Evolutionary conservation across 2,113 vertebrate genomes (phyloP).

Genomic region (Rhinoderma darwinii): DNA sequence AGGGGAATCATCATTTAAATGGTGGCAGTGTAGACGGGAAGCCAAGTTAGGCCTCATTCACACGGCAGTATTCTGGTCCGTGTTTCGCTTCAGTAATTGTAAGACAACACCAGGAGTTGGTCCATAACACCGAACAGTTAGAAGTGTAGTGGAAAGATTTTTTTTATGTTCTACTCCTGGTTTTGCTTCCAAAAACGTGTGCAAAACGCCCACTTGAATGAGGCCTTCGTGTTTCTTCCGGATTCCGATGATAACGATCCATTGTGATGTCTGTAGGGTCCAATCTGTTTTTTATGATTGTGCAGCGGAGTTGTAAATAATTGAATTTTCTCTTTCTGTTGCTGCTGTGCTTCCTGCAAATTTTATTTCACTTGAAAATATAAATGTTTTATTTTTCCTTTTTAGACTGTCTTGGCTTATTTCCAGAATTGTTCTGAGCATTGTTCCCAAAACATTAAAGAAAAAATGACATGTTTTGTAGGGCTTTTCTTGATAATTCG

Average conservation of each 20-base stretch:
- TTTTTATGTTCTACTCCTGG: no score
- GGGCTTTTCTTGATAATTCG: background rate
- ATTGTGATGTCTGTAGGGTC: slow-evolving; percentile 48
- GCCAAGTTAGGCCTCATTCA: no score
- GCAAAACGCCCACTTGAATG: no score
- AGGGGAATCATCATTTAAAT: background rate
- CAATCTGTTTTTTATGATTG: slow-evolving; percentile 49
- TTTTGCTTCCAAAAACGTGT: no score
- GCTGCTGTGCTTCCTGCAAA: slow-evolving; percentile 53
- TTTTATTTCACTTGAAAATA: slow-evolving; percentile 49
- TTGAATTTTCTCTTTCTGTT: slow-evolving; percentile 25
- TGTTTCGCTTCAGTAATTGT: no score
- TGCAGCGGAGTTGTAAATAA: slow-evolving; percentile 56
- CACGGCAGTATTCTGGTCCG: no score
- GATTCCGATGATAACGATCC: no score
- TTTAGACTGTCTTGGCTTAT: slow-evolving; percentile 31
- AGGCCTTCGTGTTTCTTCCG: no score
- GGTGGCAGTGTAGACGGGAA: background rate
- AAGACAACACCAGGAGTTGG: no score
- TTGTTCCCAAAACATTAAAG: slow-evolving; percentile 28
- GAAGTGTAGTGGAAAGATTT: no score
- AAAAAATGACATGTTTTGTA: slow-evolving; percentile 2
- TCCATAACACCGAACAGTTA: no score
- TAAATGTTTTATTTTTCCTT: slow-evolving; percentile 35
- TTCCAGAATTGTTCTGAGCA: slow-evolving; percentile 2